Conservation (phyloP, 2,888 invertebrate genomes). For the Argynnis bischoffii region DNA sequence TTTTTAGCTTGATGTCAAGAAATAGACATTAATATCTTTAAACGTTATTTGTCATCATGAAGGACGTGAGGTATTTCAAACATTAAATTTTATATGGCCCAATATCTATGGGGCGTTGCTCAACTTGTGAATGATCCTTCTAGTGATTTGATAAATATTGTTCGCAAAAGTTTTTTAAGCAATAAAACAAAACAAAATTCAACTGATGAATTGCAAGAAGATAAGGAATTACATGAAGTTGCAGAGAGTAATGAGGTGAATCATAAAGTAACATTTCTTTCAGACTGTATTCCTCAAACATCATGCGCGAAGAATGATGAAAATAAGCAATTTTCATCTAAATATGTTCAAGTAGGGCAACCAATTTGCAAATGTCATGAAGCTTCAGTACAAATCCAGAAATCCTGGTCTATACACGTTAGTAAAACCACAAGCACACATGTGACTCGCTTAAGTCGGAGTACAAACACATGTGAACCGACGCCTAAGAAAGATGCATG, state of each 20-base stretch:
- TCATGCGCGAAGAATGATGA: conserved; percentile 21
- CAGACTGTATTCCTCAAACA: neutral
- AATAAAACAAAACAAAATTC: conserved; percentile 26
- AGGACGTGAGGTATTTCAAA: neutral
- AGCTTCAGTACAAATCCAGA: conserved; percentile 50
- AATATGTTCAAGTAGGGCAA: conserved; percentile 50
- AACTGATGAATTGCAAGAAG: conserved; percentile 13
- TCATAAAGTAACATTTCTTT: conserved; percentile 1
- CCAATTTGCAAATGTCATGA: conserved; percentile 42
- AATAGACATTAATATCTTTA: no score
- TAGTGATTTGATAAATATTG: conserved; percentile 51
- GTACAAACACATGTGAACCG: conserved; percentile 42
- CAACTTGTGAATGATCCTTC: conserved; percentile 65
- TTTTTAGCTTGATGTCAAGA: no score
- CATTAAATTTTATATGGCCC: conserved; percentile 47
- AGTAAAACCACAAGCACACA: conserved; percentile 52
- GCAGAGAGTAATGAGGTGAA: conserved; percentile 12
- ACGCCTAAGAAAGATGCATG: conserved; percentile 46
- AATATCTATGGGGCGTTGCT: conserved; percentile 58
- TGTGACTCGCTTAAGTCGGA: conserved; percentile 43
- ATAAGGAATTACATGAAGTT: conserved; percentile 14
- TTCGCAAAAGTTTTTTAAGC: conserved; percentile 48
- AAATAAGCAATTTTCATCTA: conserved; percentile 40
- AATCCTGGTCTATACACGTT: conserved; percentile 34
- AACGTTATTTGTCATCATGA: neutral